These are phyloP conservation scores for Micrasema longulum DNA, from an alignment of 1,140 invertebrate species.

Conservation along the genomic window DNA sequence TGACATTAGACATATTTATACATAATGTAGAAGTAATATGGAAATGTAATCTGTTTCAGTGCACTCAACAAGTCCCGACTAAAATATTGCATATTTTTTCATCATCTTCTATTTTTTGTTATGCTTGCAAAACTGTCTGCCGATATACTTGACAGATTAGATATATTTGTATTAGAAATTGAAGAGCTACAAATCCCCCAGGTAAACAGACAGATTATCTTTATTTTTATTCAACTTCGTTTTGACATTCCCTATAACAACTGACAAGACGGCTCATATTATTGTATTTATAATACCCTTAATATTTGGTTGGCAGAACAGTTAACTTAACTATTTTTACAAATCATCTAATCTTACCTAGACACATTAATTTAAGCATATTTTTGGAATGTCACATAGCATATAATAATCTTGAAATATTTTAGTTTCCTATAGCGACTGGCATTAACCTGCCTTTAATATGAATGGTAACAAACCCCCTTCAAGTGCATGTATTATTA, in stretches of 20 bases:
- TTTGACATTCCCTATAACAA: constrained; percentile 11
- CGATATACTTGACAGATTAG: constrained; percentile 90
- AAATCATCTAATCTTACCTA: no score
- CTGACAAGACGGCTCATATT: constrained; percentile 13
- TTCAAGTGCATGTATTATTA: no score
- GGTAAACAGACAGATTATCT: constrained; percentile 62
- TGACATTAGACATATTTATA: constrained; percentile 35
- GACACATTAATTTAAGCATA: no score
- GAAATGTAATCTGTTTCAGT: constrained; percentile 73
- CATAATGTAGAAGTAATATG: constrained; percentile 41
- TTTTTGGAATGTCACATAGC: not conserved
- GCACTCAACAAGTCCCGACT: constrained; percentile 92
- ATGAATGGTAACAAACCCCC: no score
- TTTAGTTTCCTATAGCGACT: not conserved
- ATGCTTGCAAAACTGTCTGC: constrained; percentile 93
- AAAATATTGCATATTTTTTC: constrained; percentile 93
- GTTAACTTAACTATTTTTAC: no score
- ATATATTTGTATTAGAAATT: constrained; percentile 94
- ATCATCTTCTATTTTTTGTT: constrained; percentile 88
- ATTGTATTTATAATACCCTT: not conserved
- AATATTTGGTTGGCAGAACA: no score
- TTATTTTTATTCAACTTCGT: constrained; percentile 8
- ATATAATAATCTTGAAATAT: not conserved
- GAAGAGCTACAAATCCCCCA: constrained; percentile 93
- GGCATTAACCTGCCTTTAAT: not conserved